phyloP scores from a whole-genome alignment of 2,797 vertebrate genomes.

The Dendrocincla fuliginosa region DNA sequence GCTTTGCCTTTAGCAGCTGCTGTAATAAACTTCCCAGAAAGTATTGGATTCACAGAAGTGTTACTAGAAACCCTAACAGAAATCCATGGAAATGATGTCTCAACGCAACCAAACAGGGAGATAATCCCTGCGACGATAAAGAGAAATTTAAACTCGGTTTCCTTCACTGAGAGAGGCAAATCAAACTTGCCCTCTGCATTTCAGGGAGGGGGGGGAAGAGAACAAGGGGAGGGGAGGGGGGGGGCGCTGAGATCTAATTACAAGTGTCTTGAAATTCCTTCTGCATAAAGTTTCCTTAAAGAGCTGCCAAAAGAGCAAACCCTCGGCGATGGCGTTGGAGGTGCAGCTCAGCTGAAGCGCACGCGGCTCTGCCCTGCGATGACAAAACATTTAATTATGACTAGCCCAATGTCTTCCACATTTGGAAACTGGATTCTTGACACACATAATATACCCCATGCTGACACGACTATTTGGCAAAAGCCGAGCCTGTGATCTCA shows the following conservation, averaged over 20 bases:
- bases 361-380: conserved; percentile 26
- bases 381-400: conserved; percentile 67
- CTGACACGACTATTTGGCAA: conserved; percentile 67
- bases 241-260: conserved; percentile 53
- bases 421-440: conserved; percentile 58
- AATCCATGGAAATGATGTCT: neutral
- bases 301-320: conserved; percentile 68
- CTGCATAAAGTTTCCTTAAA: conserved; percentile 67
- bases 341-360: conserved; percentile 41
- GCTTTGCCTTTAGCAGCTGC: conserved; percentile 43
- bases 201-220: neutral
- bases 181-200: neutral
- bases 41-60: neutral
- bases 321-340: conserved; percentile 55
- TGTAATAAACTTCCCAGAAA: conserved; percentile 48
- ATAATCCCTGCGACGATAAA: conserved; percentile 8
- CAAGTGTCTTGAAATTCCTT: conserved; percentile 69
- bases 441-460: conserved; percentile 53
- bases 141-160: neutral
- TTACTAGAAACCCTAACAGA: conserved; percentile 34
- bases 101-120: neutral
- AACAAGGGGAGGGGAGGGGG: neutral
- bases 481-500: conserved; percentile 69
- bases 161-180: conserved; percentile 31
- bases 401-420: conserved; percentile 8